These are phyloP conservation scores for Romanomermis culicivorax DNA, from an alignment of 2,888 invertebrate genomes.

Conservation along the genomic window DNA sequence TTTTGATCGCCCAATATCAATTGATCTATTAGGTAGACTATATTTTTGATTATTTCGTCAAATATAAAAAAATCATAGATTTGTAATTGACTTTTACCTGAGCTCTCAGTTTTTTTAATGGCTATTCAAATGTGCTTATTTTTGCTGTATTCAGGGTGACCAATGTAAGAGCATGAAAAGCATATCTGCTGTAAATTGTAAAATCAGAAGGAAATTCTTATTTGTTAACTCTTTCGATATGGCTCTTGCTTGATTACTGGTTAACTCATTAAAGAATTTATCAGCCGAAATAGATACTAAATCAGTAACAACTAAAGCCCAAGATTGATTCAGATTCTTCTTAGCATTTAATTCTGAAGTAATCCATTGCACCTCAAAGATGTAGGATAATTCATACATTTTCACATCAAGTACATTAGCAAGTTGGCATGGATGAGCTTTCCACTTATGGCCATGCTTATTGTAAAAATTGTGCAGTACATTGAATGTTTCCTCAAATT, in stretches of 20 bases:
- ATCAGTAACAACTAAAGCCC: not conserved
- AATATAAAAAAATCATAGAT: too few relatives aligned
- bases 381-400: not conserved
- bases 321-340: not conserved
- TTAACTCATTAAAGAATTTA: not conserved
- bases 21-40: too few relatives aligned
- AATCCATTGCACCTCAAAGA: constrained; percentile 1
- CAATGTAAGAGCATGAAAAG: not conserved
- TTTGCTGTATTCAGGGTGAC: not conserved
- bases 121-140: too few relatives aligned
- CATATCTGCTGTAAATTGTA: not conserved
- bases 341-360: not conserved
- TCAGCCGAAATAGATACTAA: not conserved
- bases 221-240: not conserved
- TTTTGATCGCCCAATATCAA: too few relatives aligned
- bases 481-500: not conserved
- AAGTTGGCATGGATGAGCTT: not conserved
- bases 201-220: not conserved
- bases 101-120: too few relatives aligned
- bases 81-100: too few relatives aligned
- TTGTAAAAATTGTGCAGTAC: not conserved
- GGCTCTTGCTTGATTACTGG: not conserved
- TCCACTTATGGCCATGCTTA: not conserved
- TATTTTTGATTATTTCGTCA: too few relatives aligned
- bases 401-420: not conserved